Evolutionary conservation across 2,797 vertebrate species (phyloP), one percentile per base, ranked within the genome.

Genomic region (Dallia pectoralis): DNA sequence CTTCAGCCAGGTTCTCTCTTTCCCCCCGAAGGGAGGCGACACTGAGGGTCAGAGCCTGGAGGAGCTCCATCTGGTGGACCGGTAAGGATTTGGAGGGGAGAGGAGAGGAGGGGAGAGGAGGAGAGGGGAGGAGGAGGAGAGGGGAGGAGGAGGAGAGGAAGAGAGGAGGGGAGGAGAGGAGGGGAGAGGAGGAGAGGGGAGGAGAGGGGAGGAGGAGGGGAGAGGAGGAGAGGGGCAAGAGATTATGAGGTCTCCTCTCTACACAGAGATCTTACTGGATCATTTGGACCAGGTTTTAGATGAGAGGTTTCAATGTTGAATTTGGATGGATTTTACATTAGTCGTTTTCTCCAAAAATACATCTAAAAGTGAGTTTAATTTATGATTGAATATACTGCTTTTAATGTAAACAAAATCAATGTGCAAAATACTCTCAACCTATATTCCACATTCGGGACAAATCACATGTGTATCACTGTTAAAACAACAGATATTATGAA

Each of bases 1-100:
- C 95, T 75, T 91, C 86, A 0, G 90, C 74, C 74, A 99, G 91
- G 0, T 74, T 89, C 40, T 93, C 92, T 89, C 94, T 97, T 65
- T 97, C 96, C 79, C 77, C 90, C 67, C 87, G 93, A 74, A 99
- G 92, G 19, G 85, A 86, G 29, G 86, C 91, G 40, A 96, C 79
- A 40, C 95, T 96, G 82, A 78, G 79, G 32, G 90, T 89, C 84
- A 99, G 90, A 48, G 94, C 96, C 71, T 91, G 90, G 0, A 96
- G 94, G 78, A 99, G 93, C 89, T 95, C 95, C 72, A 89, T 91
- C 97, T 99, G 82, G 67, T 9, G 61, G 73, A 77, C 71, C 40
- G 40, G 40, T 44, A 44, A 44, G 40, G 40, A 44, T 9, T 44
- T 44, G 40, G 9, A 14, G 40, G 40, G 14, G 63, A 77, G 29